These are phyloP conservation scores for Neodiprion lecontei DNA, from an alignment of 1,140 invertebrate species.

Conservation along the genomic window DNA sequence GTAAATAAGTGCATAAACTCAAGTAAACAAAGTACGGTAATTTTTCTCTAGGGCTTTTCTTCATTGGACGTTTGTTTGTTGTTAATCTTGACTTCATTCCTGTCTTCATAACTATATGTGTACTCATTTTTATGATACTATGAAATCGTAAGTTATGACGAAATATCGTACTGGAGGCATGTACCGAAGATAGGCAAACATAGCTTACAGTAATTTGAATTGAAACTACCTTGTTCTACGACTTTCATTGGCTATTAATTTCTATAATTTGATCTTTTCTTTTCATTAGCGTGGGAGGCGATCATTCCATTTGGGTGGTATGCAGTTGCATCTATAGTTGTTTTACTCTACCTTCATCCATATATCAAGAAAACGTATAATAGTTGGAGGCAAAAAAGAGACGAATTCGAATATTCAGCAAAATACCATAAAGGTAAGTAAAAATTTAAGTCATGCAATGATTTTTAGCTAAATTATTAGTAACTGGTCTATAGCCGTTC, in stretches of 20 bases:
- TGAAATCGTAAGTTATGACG: too few species aligned
- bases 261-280: background rate
- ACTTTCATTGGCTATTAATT: background rate
- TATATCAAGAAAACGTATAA: conserved; percentile 45
- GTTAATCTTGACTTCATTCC: too few species aligned
- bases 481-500: background rate
- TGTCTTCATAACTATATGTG: background rate
- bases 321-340: conserved; percentile 35
- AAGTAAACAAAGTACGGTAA: too few species aligned
- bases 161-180: too few species aligned
- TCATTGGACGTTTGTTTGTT: too few species aligned
- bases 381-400: conserved; percentile 45
- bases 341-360: conserved; percentile 42
- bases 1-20: too few species aligned
- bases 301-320: conserved; percentile 52
- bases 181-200: too few species aligned
- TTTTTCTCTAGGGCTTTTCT: too few species aligned
- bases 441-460: too few species aligned
- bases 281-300: conserved; percentile 41
- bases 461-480: background rate
- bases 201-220: background rate
- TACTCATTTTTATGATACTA: background rate
- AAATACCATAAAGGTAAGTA: conserved; percentile 59
- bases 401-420: conserved; percentile 50
- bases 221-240: background rate